Percentiles rank a stretch among this genome's conserved stretches.
Evolutionary conservation across 2,113 vertebrate species (phyloP).

Genomic region (Cyanistes caeruleus): DNA sequence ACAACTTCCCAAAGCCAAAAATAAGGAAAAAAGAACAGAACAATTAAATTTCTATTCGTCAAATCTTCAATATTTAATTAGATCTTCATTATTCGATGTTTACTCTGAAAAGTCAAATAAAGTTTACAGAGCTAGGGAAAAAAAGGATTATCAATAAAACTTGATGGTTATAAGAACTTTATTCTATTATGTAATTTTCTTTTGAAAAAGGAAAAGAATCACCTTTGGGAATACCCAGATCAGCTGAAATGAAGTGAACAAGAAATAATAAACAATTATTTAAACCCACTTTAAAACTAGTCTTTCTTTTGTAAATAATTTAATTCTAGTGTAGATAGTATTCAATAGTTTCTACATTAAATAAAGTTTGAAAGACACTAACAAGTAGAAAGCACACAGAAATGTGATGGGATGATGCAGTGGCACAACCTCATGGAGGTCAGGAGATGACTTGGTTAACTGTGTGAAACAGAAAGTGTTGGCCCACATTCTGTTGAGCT

Average conservation of each 20-base stretch:
- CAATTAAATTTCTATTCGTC: not conserved
- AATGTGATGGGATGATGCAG: accelerated
- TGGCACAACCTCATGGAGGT: not conserved
- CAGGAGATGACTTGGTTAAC: not conserved
- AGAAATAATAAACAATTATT: not conserved
- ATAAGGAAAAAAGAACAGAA: not conserved
- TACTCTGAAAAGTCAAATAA: not conserved
- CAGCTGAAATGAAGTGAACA: not conserved
- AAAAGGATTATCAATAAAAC: not conserved
- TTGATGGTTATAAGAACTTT: not conserved
- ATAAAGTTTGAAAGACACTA: not conserved
- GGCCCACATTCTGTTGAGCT: not conserved
- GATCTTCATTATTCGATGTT: not conserved
- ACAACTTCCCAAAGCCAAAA: not conserved
- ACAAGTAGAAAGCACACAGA: not conserved
- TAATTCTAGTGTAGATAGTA: not conserved
- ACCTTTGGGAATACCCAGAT: not conserved
- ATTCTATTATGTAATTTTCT: not conserved
- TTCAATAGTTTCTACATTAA: not conserved
- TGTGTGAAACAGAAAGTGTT: not conserved
- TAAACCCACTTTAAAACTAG: accelerated
- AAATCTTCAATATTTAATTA: not conserved
- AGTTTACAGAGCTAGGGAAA: not conserved
- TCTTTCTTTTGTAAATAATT: not conserved
- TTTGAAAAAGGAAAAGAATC: not conserved